Conservation (phyloP, 2,888 invertebrate genomes). For the Nomada hirtipes region DNA sequence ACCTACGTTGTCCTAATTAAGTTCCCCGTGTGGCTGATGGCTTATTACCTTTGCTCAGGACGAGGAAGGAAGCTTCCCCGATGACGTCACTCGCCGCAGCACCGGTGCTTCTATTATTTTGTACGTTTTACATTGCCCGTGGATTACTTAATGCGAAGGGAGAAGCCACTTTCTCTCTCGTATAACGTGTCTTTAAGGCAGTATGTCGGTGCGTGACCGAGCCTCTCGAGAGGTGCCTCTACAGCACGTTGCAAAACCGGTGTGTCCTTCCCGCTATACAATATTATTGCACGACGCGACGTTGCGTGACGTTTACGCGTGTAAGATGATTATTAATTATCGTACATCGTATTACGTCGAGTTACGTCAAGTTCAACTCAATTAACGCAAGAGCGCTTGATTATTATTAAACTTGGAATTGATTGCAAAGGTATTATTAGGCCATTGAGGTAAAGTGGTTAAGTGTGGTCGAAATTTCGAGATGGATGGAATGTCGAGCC, state of each 20-base stretch:
- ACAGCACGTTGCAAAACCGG: constrained; percentile 62
- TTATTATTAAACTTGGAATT: background rate
- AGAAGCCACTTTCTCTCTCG: constrained; percentile 72
- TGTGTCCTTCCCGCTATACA: constrained; percentile 2
- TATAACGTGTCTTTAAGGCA: constrained; percentile 67
- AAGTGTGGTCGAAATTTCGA: background rate
- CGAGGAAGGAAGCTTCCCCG: constrained; percentile 33
- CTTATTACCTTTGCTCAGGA: constrained; percentile 18
- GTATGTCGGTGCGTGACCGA: constrained; percentile 63
- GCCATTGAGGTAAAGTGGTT: background rate
- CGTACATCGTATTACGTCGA: background rate
- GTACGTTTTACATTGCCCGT: constrained; percentile 45
- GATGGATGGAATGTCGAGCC: background rate
- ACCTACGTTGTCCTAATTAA: constrained; percentile 40
- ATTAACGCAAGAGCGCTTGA: background rate
- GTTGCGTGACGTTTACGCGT: constrained; percentile 8
- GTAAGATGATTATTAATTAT: constrained; percentile 2
- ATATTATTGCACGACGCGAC: background rate
- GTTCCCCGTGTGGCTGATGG: background rate
- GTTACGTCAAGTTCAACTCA: constrained; percentile 10
- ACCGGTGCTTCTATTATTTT: constrained; percentile 38
- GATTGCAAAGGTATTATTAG: background rate
- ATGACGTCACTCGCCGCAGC: constrained; percentile 46
- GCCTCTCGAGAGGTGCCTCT: constrained; percentile 27
- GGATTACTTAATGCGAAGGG: constrained; percentile 68